Conservation (phyloP, 2,888 invertebrate genomes). For the Papilio elwesi region DNA sequence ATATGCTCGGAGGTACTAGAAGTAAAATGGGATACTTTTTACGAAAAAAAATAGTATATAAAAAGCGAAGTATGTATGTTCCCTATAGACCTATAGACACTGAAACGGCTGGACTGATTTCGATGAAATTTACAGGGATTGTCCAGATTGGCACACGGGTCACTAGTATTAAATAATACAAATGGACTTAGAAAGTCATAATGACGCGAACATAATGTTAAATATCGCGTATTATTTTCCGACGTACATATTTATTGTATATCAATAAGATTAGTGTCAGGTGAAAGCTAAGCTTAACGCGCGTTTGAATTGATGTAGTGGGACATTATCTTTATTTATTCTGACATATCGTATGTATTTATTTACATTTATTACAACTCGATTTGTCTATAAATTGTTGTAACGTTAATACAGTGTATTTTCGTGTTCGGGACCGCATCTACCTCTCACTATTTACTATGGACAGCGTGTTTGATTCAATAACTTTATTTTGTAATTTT, state of each 20-base stretch:
- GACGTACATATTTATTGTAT: constrained; percentile 19
- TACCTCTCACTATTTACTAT: neutral
- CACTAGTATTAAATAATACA: neutral
- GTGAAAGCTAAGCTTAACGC: constrained; percentile 12
- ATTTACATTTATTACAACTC: constrained; percentile 5
- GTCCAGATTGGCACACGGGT: too few species aligned
- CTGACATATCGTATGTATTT: constrained; percentile 4
- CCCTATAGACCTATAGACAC: too few species aligned
- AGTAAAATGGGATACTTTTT: too few species aligned
- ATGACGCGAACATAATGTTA: neutral
- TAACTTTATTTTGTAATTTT: too few species aligned
- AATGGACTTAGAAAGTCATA: neutral
- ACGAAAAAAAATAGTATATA: too few species aligned
- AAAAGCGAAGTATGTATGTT: too few species aligned
- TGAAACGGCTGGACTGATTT: too few species aligned
- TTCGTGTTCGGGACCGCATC: neutral
- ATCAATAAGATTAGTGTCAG: constrained; percentile 28
- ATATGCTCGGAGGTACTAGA: too few species aligned
- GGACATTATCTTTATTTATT: neutral
- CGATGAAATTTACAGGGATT: too few species aligned
- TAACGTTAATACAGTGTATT: neutral
- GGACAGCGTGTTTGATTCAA: neutral
- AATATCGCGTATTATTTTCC: neutral
- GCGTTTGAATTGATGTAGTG: constrained; percentile 1
- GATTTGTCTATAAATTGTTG: neutral